Base-by-base conservation (phyloP, 2,888 invertebrate species). In the Xylocampa areola region DNA sequence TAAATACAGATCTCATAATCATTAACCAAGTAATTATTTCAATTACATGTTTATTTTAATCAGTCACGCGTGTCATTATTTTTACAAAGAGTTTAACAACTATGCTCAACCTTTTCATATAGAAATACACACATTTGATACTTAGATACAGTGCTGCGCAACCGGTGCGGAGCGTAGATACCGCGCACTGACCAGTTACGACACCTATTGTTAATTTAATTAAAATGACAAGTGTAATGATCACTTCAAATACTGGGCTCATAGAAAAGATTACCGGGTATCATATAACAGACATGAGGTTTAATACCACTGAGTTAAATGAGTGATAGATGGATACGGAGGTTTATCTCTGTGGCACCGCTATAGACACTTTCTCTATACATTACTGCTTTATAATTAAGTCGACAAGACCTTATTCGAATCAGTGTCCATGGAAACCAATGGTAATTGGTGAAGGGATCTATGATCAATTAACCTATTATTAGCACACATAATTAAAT, bases 1-100 rank as follows among this genome's bases (percentile, higher is more conserved):
- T 67, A 67, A 67, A 74, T 68, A 63, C 54, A 73, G 68, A 71
- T 64, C 68, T 67, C 53, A 67, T 60, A 71, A 71, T 60, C 43
- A 39, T 52, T 75, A 64, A 74, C 61, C 23, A 60, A 72, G 67
- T 58, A 63, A 72, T 68, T 68, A 55, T 63, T 51, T 58, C 49
- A 53, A 62, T 70, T 70, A 63, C 29, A 62, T 25, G 67, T 50
- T 41, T 59, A 37, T 64, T 70, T 55, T 43, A 45, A 57, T 55
- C 53, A 55, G 52, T 45, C 53, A 71, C 13, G 51, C 55, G 11
- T 54, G 23, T 52, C 40, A 55, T 51, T 27, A 62, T 48, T 37
- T 63, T 16, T 37, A 50, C 30, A 69, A 35, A 47, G 21, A 43
- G 23, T 30, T 17, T 8, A 17, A 27, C 57, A 63, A 45, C 17